phyloP scores from a whole-genome alignment of 2,113 vertebrate species.

The Hyaena hyaena region DNA sequence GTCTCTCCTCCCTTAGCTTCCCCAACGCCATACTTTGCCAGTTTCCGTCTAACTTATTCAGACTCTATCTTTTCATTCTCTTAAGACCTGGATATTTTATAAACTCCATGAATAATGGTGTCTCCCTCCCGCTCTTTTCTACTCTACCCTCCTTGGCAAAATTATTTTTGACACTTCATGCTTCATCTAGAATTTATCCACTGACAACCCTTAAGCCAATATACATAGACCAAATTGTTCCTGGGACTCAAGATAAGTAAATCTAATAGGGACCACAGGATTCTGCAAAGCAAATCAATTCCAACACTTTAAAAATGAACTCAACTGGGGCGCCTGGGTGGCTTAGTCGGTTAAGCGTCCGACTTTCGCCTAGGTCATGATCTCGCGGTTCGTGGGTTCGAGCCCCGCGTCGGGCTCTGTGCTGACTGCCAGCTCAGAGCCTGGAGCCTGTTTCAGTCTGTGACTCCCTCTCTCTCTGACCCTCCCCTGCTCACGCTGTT shows the following conservation, averaged over 20 bases:
- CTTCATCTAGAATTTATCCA: neutral
- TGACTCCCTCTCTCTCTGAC: too few species aligned
- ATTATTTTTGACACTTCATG: neutral
- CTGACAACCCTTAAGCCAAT: neutral
- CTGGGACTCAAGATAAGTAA: neutral
- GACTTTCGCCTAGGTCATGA: too few species aligned
- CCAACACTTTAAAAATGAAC: conserved; percentile 10
- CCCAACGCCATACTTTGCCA: neutral
- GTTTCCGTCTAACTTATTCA: conserved; percentile 42
- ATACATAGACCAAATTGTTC: neutral
- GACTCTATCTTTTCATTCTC: neutral
- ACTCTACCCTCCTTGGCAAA: neutral
- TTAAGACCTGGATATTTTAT: neutral
- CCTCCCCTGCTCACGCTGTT: too few species aligned
- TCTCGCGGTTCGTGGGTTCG: too few species aligned
- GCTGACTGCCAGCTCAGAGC: too few species aligned
- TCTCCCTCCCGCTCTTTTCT: conserved; percentile 10
- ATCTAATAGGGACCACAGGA: neutral
- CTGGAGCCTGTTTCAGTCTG: too few species aligned
- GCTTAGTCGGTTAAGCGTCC: too few species aligned
- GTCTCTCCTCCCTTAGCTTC: neutral
- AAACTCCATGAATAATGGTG: neutral
- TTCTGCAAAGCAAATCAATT: conserved; percentile 43
- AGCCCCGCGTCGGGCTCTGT: too few species aligned
- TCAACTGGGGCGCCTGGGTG: too few species aligned